These are phyloP conservation scores for Takifugu bimaculatus DNA, from an alignment of 2,113 vertebrate species.

Conservation along the genomic window DNA sequence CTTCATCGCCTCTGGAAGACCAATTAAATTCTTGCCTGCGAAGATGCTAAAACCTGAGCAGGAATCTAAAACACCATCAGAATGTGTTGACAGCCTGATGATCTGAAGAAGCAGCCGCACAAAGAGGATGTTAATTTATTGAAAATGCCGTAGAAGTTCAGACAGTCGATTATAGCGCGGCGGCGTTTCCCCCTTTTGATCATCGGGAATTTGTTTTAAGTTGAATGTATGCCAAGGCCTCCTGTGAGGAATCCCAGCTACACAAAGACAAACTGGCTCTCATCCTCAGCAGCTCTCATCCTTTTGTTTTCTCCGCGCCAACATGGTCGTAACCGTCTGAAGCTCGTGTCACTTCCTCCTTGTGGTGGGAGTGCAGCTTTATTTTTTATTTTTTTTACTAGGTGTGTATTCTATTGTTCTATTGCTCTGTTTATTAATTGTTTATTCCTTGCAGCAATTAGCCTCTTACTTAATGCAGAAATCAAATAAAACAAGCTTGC, in stretches of 20 bases:
- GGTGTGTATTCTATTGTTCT: background rate
- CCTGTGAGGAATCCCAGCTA: constrained; percentile 36
- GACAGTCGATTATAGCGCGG: constrained; percentile 30
- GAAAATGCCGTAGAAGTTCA: constrained; percentile 45
- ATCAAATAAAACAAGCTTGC: constrained; percentile 25
- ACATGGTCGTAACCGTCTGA: constrained; percentile 12
- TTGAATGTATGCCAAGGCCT: constrained; percentile 66
- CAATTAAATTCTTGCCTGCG: too few species aligned
- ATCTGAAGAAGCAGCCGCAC: constrained; percentile 16
- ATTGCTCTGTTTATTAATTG: too few species aligned
- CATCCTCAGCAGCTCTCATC: constrained; percentile 1
- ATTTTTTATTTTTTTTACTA: constrained; percentile 18
- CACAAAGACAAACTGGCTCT: constrained; percentile 25
- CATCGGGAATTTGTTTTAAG: constrained; percentile 46
- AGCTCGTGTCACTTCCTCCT: constrained; percentile 11
- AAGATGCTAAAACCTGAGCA: background rate
- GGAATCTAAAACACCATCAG: background rate
- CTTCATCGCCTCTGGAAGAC: too few species aligned
- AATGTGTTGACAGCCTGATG: constrained; percentile 24
- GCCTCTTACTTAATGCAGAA: constrained; percentile 5
- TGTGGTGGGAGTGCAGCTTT: background rate
- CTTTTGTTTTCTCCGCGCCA: constrained; percentile 17
- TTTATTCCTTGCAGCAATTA: background rate
- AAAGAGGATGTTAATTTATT: constrained; percentile 55
- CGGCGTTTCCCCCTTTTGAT: constrained; percentile 59